Evolutionary conservation across 2,797 vertebrate genomes (phyloP), one percentile per base, ranked within the genome.

Genomic region (Bucorvus abyssinicus): DNA sequence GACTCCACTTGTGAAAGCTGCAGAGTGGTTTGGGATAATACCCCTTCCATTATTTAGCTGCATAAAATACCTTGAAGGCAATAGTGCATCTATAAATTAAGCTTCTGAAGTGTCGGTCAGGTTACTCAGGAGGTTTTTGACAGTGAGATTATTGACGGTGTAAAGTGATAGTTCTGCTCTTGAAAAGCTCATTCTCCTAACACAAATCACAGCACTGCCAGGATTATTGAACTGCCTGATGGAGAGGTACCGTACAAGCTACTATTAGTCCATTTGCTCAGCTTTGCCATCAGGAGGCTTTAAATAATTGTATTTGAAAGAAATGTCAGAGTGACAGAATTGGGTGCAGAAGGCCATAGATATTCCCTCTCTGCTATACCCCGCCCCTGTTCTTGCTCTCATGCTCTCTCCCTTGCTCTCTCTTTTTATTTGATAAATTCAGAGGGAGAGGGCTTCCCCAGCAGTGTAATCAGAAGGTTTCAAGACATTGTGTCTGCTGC

Each of bases 271-370:
- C 94, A 64, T 95, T 97, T 97, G 82, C 94, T 94, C 79, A 88
- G 94, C 93, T 88, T 95, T 95, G 86, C 74, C 71, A 84, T 95
- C 84, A 89, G 93, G 91, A 95, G 94, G 89, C 84, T 87, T 96
- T 97, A 97, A 94, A 94, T 97, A 94, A 96, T 93, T 93, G 88
- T 94, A 85, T 96, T 73, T 96, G 95, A 96, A 96, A 96, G 96
- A 96, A 97, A 91, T 93, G 89, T 96, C 95, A 92, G 71, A 89
- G 89, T 92, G 87, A 94, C 86, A 92, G 87, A 93, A 81, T 68
- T 70, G 88, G 91, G 88, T 94, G 81, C 84, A 94, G 95, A 90
- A 94, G 87, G 92, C 91, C 79, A 84, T 76, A 85, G 88, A 91
- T 96, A 89, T 87, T 93, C 47, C n/a, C 70, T 42, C 65, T 75